Base-by-base conservation (phyloP, 2,113 vertebrate species). In the Mirounga angustirostris region DNA sequence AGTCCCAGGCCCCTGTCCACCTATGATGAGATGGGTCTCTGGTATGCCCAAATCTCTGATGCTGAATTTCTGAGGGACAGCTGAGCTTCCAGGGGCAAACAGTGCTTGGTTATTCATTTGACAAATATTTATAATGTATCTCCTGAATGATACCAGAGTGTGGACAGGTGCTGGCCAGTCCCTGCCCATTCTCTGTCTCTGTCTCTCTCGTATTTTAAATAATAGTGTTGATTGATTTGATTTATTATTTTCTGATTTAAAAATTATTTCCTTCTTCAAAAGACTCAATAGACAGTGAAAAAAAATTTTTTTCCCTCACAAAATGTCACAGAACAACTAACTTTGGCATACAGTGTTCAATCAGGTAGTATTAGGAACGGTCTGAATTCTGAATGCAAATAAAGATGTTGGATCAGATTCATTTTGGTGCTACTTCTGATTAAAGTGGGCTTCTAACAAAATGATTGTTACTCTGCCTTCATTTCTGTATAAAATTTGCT, bases 181-280 rank as follows among this genome's bases (percentile, higher is more conserved):
- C 4, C n/a, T 52, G 15, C 30, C 26, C 54, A 7, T 22, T 71
- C 8, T 54, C 26, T 30, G 11, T 9, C 36, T 46, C 26, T 24
- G 22, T 40, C 46, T 54, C 46, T 86, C 61, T 43, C 30, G 2
- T 43, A 46, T 46, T 71, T 9, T 6, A 30, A 65, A 30, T 21
- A 46, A n/a, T 36, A 50, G 22, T 33, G 46, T 63, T 89, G 30
- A 92, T 58, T 54, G 5, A n/a, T 24, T 40, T 74, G 7, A n/a
- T 30, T 40, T 87, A 28, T 79, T 88, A 54, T 83, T 89, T 96
- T 93, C 15, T 89, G 24, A 58, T 89, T 80, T 85, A 59, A 73
- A 87, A 46, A 63, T 50, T 30, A 76, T 92, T 59, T 80, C 3
- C 12, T 58, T 88, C 92, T 82, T 81, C 73, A 56, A 67, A 91